Evolutionary conservation across 2,797 vertebrate genomes (phyloP).

Genomic region (Sebastes hubbsi): DNA sequence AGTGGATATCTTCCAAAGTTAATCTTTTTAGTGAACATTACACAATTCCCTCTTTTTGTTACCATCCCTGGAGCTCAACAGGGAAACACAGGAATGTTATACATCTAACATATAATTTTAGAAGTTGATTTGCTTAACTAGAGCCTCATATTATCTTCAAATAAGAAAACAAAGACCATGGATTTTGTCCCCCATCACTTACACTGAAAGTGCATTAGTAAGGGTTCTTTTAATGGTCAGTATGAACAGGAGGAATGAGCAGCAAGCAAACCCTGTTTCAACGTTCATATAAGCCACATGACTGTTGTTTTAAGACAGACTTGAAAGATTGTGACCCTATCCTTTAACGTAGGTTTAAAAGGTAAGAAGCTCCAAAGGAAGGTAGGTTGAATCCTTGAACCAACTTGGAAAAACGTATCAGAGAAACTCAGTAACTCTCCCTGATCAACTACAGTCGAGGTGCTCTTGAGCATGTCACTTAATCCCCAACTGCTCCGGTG

Average conservation of each 20-base stretch:
- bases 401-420: background rate
- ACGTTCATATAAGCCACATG: background rate
- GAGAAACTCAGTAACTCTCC: conserved; percentile 8
- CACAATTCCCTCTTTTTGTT: background rate
- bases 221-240: background rate
- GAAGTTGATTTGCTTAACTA: background rate
- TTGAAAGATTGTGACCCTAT: background rate
- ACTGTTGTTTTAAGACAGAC: background rate
- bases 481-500: conserved; percentile 23
- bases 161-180: background rate
- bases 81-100: background rate
- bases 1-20: background rate
- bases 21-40: background rate
- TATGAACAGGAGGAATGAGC: background rate
- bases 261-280: background rate
- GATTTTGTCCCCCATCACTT: background rate
- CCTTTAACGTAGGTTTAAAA: background rate
- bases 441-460: conserved; percentile 8
- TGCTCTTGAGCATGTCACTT: conserved; percentile 48
- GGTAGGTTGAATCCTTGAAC: background rate
- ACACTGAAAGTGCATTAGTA: background rate
- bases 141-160: background rate
- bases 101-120: background rate
- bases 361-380: background rate
- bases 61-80: background rate